Conservation (phyloP, 2,113 vertebrate genomes). For the Glaucomys volans region DNA sequence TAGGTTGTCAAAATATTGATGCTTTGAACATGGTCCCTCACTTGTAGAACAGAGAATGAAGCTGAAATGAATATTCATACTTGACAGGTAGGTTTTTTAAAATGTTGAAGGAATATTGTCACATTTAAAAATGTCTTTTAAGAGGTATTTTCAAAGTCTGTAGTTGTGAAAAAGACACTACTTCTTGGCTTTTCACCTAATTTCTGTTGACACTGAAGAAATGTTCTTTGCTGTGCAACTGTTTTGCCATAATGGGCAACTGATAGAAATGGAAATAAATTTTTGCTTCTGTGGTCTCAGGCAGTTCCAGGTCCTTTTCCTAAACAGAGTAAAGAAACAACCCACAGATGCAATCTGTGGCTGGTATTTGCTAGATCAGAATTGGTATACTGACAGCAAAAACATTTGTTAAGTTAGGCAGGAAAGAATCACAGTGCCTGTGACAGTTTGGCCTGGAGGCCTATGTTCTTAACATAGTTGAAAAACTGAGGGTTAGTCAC, state of each 20-base stretch:
- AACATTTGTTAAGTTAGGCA: neutral
- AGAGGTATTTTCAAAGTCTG: slow-evolving; percentile 27
- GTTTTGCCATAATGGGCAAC: neutral
- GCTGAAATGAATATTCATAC: slow-evolving; percentile 24
- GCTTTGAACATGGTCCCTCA: neutral
- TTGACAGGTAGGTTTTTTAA: neutral
- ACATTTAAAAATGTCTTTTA: neutral
- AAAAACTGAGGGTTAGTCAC: slow-evolving; percentile 49
- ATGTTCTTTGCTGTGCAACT: neutral
- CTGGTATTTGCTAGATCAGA: neutral
- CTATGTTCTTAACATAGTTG: slow-evolving; percentile 8
- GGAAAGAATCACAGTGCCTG: neutral
- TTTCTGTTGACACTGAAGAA: neutral
- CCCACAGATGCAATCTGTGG: neutral
- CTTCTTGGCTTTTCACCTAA: neutral
- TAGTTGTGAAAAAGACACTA: slow-evolving; percentile 8
- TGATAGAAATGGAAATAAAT: neutral
- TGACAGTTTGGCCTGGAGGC: slow-evolving; percentile 18
- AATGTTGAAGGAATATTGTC: neutral
- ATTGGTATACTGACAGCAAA: neutral
- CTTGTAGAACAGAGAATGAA: slow-evolving; percentile 39
- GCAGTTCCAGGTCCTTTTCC: neutral
- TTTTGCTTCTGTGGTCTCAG: neutral
- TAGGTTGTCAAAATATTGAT: slow-evolving; percentile 32
- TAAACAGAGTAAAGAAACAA: neutral